These are phyloP conservation scores for Geothlypis trichas DNA, from an alignment of 2,113 vertebrate genomes.

Conservation along the genomic window DNA sequence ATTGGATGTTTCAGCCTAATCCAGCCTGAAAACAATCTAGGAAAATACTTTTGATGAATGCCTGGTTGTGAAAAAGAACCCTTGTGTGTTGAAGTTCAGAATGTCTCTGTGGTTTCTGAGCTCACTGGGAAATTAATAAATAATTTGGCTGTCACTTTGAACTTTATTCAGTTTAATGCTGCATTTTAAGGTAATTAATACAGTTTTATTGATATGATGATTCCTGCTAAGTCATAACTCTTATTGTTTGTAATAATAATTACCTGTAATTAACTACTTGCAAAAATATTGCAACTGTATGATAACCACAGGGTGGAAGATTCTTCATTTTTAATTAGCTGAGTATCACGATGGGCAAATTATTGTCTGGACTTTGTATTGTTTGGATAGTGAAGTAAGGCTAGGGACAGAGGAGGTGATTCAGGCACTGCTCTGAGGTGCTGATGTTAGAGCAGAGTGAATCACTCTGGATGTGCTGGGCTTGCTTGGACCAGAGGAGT, in stretches of 20 bases:
- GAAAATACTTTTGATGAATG: background rate
- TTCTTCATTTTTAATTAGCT: background rate
- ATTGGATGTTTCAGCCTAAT: background rate
- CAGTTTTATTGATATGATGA: background rate
- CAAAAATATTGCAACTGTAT: background rate
- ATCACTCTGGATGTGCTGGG: background rate
- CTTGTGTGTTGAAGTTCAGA: background rate
- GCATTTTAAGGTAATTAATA: background rate
- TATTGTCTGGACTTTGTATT: background rate
- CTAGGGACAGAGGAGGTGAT: background rate
- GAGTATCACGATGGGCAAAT: background rate
- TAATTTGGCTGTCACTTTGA: background rate
- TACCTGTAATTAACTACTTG: background rate
- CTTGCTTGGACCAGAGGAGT: background rate
- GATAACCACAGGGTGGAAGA: background rate
- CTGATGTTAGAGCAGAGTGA: background rate
- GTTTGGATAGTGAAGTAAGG: background rate
- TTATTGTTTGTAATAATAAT: background rate
- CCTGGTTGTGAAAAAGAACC: background rate
- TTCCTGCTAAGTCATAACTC: background rate
- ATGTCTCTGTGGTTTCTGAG: constrained; percentile 10
- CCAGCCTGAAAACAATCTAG: background rate
- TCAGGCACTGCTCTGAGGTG: background rate
- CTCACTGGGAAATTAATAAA: background rate
- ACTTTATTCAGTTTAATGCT: background rate